These are phyloP conservation scores for Patella vulgata DNA, from an alignment of 1,140 invertebrate species.

Conservation along the genomic window DNA sequence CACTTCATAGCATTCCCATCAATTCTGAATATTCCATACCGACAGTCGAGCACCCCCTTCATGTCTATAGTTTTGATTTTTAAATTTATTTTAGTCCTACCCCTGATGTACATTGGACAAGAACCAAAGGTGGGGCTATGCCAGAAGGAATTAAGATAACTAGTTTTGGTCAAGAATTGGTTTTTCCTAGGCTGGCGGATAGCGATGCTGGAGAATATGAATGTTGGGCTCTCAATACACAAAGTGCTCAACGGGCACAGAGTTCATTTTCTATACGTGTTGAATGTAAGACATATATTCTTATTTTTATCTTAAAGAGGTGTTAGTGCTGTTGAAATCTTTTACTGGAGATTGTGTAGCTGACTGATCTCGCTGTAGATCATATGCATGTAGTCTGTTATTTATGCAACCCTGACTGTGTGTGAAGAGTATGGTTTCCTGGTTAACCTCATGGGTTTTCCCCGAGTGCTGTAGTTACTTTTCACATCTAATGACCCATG, in stretches of 20 bases:
- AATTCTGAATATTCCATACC: too few species aligned
- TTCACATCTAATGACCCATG: too few species aligned
- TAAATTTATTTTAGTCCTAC: conserved; percentile 47
- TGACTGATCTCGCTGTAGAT: too few species aligned
- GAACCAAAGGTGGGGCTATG: conserved; percentile 26
- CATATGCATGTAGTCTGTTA: too few species aligned
- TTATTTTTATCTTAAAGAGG: conserved; percentile 35
- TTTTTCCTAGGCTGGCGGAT: conserved; percentile 43
- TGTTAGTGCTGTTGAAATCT: too few species aligned
- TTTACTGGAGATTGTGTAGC: too few species aligned
- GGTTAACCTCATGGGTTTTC: too few species aligned
- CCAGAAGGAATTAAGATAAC: conserved; percentile 32
- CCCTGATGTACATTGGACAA: conserved; percentile 54
- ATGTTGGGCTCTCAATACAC: conserved; percentile 56
- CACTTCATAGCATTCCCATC: too few species aligned
- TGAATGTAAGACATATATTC: conserved; percentile 48
- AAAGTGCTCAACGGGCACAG: conserved; percentile 32
- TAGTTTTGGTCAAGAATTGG: conserved; percentile 58
- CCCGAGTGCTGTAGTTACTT: too few species aligned
- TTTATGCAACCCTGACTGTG: too few species aligned
- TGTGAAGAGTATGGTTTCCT: too few species aligned
- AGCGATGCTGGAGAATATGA: conserved; percentile 57
- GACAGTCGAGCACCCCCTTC: too few species aligned
- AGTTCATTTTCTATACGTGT: conserved; percentile 46
- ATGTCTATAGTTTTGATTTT: not conserved